Evolutionary conservation across 2,797 vertebrate species (phyloP), one percentile per base, ranked within the genome.

Genomic region (Paedocypris micromegethes): DNA sequence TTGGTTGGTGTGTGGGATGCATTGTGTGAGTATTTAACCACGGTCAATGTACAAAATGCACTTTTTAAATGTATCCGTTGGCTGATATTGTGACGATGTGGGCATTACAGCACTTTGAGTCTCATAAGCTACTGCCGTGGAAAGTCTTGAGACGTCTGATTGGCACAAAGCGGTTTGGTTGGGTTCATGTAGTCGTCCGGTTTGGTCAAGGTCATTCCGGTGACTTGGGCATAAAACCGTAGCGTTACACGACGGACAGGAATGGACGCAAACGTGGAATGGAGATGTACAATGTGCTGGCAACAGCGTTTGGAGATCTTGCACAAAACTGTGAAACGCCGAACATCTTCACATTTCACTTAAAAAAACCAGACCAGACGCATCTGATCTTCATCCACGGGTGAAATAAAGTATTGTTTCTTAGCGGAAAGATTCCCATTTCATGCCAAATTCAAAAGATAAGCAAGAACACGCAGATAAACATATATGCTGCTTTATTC

Each of bases 31-130:
- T 53, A 57, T 64, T 39, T 58, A 49, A 54, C 42, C 23, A 45
- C 23, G 59, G 9, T 62, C 7, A 46, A n/a, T 41, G 51, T 66
- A 70, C 45, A 9, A 67, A 43, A 43, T 69, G 76, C 64, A 78
- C 71, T 69, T 78, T 70, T 75, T 68, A 62, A 64, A 50, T 39
- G 41, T 72, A 48, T 69, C 45, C 44, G n/a, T 44, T 53, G 50
- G 41, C 38, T 45, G 39, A n/a, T 23, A 38, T 49, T 37, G n/a
- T 49, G 66, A 53, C 9, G 45, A 50, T 58, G 50, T 46, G 37
- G 46, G 48, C 64, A 67, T 63, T 41, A 64, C 51, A 70, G 67
- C 47, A 55, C 68, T 66, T 69, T 71, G 61, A 70, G 67, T 37
- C 68, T 67, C 66, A 58, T 69, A 59, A 54, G 61, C 66, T 74